Conservation (phyloP, 2,888 invertebrate species). For the Meteorus cinctellus region DNA sequence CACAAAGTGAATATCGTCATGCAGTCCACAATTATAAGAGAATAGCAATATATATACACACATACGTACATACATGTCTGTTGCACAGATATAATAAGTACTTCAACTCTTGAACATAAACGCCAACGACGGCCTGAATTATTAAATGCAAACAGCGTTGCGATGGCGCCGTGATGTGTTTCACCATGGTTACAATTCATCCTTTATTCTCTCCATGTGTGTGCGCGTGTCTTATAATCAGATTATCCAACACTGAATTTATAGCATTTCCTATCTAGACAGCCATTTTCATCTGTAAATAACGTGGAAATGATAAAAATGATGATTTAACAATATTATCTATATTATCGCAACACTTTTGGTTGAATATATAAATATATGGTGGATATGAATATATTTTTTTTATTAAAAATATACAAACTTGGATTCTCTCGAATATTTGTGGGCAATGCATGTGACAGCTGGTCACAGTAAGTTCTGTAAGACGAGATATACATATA, state of each 20-base stretch:
- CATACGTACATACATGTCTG: constrained; percentile 1
- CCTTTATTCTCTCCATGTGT: constrained; percentile 1
- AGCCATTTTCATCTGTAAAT: neutral
- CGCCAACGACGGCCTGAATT: constrained; percentile 18
- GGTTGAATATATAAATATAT: neutral
- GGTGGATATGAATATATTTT: neutral
- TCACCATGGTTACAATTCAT: constrained; percentile 1
- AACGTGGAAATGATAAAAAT: neutral
- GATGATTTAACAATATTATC: neutral
- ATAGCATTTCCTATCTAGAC: neutral
- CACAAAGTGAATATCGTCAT: neutral
- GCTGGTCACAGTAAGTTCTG: constrained; percentile 34
- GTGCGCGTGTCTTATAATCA: constrained; percentile 1
- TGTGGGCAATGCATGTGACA: constrained; percentile 19
- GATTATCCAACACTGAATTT: neutral
- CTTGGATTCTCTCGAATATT: neutral
- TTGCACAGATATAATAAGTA: neutral
- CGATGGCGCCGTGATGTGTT: constrained; percentile 5
- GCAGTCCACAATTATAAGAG: neutral
- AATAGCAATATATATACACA: neutral
- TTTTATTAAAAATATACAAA: neutral
- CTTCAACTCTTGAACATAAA: constrained; percentile 14
- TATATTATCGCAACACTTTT: neutral
- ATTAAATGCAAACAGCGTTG: constrained; percentile 29
- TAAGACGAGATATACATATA: constrained; percentile 40